A percentile compares a stretch with the other conserved stretches of the same genome.
Conservation (phyloP, 2,113 vertebrate genomes). For the Carassius gibelio region DNA sequence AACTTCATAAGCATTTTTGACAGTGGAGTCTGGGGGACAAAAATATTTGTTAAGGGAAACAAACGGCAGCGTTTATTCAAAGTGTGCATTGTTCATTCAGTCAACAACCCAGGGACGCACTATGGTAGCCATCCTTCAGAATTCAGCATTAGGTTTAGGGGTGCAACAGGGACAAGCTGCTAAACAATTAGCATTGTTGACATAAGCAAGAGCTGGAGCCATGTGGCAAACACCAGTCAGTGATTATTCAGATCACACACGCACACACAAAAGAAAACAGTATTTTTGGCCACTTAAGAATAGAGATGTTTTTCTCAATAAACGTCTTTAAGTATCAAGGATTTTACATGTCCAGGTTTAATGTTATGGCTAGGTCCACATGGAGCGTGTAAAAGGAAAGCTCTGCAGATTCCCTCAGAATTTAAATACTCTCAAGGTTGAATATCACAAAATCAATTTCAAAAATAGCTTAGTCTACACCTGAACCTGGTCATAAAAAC, state of each 20-base stretch:
- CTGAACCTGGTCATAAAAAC: neutral
- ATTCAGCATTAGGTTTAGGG: slow-evolving; percentile 27
- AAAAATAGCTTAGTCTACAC: neutral
- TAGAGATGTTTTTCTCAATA: neutral
- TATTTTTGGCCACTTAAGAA: neutral
- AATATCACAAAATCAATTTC: too few relatives aligned
- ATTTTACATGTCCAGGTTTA: neutral
- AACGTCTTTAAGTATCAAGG: neutral
- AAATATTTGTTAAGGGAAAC: slow-evolving; percentile 22
- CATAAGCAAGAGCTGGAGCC: slow-evolving; percentile 32
- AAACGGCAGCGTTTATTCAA: slow-evolving; percentile 32
- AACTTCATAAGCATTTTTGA: slow-evolving; percentile 39
- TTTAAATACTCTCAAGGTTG: too few relatives aligned
- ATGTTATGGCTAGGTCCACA: neutral
- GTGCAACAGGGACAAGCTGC: slow-evolving; percentile 46
- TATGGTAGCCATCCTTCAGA: slow-evolving; percentile 43
- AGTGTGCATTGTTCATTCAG: slow-evolving; percentile 35
- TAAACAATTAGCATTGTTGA: slow-evolving; percentile 45
- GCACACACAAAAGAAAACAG: neutral
- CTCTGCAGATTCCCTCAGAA: neutral
- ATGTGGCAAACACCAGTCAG: neutral
- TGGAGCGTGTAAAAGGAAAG: too few relatives aligned
- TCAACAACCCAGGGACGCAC: neutral
- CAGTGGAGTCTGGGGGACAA: slow-evolving; percentile 18
- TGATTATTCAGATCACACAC: slow-evolving; percentile 33